Evolutionary conservation across 2,797 vertebrate genomes (phyloP), one percentile per base, ranked within the genome.

Genomic region (Carapus acus): DNA sequence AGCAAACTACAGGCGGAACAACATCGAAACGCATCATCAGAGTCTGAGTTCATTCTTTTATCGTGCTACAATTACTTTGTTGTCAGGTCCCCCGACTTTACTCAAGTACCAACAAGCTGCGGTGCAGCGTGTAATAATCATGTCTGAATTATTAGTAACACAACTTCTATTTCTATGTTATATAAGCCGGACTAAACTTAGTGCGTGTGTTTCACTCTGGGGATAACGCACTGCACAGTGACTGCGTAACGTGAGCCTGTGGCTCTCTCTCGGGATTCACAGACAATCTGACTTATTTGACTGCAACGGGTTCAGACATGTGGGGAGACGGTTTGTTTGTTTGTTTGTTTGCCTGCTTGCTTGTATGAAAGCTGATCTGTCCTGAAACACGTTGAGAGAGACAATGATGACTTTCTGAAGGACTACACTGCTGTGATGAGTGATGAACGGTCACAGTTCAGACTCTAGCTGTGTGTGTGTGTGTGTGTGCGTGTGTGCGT

Each of bases 361-460:
- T n/a, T n/a, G n/a, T n/a, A n/a, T n/a, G n/a, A n/a, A n/a, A n/a
- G n/a, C n/a, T n/a, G n/a, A n/a, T n/a, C n/a, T n/a, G n/a, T n/a
- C n/a, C n/a, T n/a, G n/a, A n/a, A n/a, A n/a, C n/a, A n/a, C n/a
- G n/a, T n/a, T n/a, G n/a, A n/a, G n/a, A n/a, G n/a, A n/a, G n/a
- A n/a, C n/a, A n/a, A n/a, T n/a, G n/a, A n/a, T n/a, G n/a, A n/a
- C n/a, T n/a, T n/a, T n/a, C n/a, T n/a, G n/a, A n/a, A n/a, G n/a
- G n/a, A n/a, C n/a, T n/a, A n/a, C n/a, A n/a, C n/a, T n/a, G n/a
- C n/a, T n/a, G n/a, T n/a, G 2, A 31, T 42, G 23, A 44, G 48
- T 57, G 34, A 62, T 36, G 40, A 62, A 48, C 34, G 40, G 45
- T 70, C 54, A 76, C 48, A 65, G 74, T 71, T 73, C 78, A 78